Conservation (phyloP, 2,797 vertebrate genomes). For the Catamblyrhynchus diadema region DNA sequence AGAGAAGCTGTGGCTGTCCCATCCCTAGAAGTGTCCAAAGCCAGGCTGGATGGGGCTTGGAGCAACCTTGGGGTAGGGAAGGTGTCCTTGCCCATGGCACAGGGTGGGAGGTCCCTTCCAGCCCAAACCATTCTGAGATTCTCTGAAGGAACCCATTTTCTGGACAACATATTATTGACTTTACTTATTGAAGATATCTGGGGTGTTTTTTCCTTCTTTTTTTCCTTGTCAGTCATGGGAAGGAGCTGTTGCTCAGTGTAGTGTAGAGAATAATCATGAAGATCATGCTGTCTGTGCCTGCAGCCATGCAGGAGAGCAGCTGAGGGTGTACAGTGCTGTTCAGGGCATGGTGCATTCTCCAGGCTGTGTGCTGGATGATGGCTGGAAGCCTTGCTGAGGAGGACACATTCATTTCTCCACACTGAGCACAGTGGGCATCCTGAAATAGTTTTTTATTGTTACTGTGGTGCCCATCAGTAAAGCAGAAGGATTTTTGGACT, state of each 20-base stretch:
- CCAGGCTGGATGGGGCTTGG: neutral
- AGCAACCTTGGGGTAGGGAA: neutral
- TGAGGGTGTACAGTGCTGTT: neutral
- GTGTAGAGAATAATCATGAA: neutral
- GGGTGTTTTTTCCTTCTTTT: neutral
- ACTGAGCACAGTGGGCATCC: neutral
- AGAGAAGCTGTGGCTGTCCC: neutral
- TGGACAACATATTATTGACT: neutral
- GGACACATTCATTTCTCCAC: neutral
- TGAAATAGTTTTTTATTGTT: neutral
- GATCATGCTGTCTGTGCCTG: neutral
- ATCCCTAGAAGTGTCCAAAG: neutral
- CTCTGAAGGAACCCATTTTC: neutral
- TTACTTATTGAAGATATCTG: neutral
- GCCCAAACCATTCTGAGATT: neutral
- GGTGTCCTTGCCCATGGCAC: neutral
- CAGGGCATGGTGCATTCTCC: accelerated
- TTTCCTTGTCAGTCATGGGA: neutral
- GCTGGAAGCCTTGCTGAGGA: neutral
- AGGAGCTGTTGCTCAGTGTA: neutral
- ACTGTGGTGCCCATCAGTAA: neutral
- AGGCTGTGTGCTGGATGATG: neutral
- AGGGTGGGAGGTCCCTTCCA: neutral
- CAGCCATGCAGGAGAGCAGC: accelerated
- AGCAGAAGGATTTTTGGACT: neutral